These are phyloP conservation scores for Lemur catta DNA, from an alignment of 2,797 vertebrate species.

Conservation along the genomic window DNA sequence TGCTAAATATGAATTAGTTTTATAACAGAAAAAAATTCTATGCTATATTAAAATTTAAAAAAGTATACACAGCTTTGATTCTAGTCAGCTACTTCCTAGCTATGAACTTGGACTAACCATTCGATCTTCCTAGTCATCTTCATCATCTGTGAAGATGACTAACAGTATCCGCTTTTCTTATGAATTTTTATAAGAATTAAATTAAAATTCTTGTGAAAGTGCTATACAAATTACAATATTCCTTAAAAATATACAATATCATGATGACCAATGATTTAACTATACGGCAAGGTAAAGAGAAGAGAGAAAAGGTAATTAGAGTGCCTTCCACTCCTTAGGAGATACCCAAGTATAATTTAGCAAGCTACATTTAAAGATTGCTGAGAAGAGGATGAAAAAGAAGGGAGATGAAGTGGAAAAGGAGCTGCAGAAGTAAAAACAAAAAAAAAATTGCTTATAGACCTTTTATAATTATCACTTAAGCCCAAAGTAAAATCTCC, in stretches of 20 bases:
- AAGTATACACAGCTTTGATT: background rate
- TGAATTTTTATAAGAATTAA: slow-evolving; percentile 41
- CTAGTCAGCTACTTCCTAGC: background rate
- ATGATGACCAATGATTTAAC: background rate
- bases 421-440: background rate
- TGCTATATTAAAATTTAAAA: background rate
- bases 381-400: background rate
- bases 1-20: background rate
- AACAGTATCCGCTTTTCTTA: background rate
- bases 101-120: background rate
- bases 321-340: background rate
- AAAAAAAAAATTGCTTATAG: background rate
- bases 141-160: background rate
- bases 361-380: background rate
- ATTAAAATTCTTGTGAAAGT: background rate
- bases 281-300: background rate
- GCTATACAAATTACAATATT: background rate
- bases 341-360: background rate
- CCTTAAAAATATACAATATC: background rate
- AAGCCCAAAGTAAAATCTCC: background rate
- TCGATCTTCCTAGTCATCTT: background rate
- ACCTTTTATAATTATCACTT: slow-evolving; percentile 1
- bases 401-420: background rate
- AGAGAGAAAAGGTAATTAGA: background rate
- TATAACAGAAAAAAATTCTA: background rate